Base-by-base conservation (phyloP, 2,888 invertebrate genomes). In the Meta bourneti region DNA sequence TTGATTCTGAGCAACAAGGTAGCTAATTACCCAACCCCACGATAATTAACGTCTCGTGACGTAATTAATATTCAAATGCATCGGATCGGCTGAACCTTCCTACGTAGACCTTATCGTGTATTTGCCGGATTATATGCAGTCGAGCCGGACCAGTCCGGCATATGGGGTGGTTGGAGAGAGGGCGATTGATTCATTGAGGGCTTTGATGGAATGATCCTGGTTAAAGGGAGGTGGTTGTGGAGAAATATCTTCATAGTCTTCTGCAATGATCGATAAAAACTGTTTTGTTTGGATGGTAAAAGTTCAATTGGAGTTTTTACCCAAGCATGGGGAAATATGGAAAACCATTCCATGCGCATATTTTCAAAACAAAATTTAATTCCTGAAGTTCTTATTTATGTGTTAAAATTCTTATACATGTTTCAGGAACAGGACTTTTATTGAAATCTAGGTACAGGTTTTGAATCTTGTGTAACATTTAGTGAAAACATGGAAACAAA, bases 1-100 rank as follows among this genome's bases (percentile, higher is more conserved):
- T 90, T 90, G 90, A 90, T 90, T 77, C 70, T n/a, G 86, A 90
- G 90, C 90, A 90, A 90, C 90, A 90, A 90, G 90, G 86, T 90
- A 81, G 81, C 90, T 90, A 90, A 90, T 90, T 86, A 86, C 86
- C 70, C 74, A 19, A 13, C 51, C n/a, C 74, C 49, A 84, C 81
- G 90, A 70, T 90, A 90, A 90, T 90, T 90, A 90, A 81, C 85
- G 70, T 72, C 54, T 61, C 80, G 72, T 34, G 49, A 8, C 54
- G 85, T 90, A 90, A 90, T 90, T 90, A 86, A 90, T 90, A 90
- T 90, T 77, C 90, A 20, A 61, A 79, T 69, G 90, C 84, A 72
- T 85, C 54, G 90, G 81, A 83, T 79, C 71, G 84, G 54, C 52
- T 75, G 48, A 80, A 75, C 85, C 74, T 70, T 80, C 54, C 77